phyloP scores from a whole-genome alignment of 1,140 invertebrate species.

The Muscidifurax raptorellus region DNA sequence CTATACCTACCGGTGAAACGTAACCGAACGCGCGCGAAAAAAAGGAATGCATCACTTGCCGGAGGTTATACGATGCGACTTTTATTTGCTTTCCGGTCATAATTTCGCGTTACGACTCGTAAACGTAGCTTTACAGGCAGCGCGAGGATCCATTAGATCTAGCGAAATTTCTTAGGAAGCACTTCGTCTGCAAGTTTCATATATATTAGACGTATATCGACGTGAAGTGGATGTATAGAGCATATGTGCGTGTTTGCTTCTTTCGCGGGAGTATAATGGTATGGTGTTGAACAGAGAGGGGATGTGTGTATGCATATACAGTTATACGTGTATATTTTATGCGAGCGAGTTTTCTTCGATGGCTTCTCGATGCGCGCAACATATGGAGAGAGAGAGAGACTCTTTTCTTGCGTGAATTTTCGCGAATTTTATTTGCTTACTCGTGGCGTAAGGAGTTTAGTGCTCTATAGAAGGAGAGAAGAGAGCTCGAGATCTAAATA shows the following conservation, averaged over 20 bases:
- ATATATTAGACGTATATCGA: not conserved
- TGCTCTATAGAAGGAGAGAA: not conserved
- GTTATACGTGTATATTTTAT: not conserved
- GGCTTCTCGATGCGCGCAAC: not conserved
- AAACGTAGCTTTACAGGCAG: constrained; percentile 31
- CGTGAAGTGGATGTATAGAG: not conserved
- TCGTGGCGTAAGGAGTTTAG: not conserved
- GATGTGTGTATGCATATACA: not conserved
- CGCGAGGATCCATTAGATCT: constrained; percentile 34
- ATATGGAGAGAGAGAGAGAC: not conserved
- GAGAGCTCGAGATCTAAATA: not conserved
- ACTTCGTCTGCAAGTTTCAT: not conserved
- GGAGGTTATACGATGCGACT: not conserved
- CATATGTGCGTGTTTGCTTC: not conserved
- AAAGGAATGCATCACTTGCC: not conserved
- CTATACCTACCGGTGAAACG: too few relatives aligned
- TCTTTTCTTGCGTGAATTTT: constrained; percentile 24
- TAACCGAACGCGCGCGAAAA: constrained; percentile 16
- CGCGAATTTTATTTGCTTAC: constrained; percentile 23
- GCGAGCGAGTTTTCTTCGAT: constrained; percentile 8
- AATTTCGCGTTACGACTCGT: constrained; percentile 40
- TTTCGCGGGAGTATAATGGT: not conserved
- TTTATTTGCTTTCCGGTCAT: constrained; percentile 24
- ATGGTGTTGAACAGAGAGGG: not conserved
- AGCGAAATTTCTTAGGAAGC: not conserved